Evolutionary conservation across 2,797 vertebrate species (phyloP), one percentile per base, ranked within the genome.

Genomic region (Ptychadena robeensis): DNA sequence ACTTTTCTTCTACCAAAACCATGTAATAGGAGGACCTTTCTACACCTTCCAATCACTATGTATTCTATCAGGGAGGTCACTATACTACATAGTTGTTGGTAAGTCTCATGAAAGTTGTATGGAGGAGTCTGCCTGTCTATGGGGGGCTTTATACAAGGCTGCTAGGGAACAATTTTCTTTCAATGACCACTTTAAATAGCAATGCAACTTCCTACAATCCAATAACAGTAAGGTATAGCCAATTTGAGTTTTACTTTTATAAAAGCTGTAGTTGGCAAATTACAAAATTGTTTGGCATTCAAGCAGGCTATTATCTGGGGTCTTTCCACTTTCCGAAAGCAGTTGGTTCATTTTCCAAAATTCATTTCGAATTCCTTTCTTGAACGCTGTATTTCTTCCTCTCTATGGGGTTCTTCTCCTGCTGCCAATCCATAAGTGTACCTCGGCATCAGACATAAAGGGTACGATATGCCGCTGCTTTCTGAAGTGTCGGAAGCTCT

Each of bases 401-500:
- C 80, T 27, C 71, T 74, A 25, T 63, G 53, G 38, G 64, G 31
- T 27, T 22, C 40, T 72, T 57, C 15, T 59, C 64, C 61, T 74
- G 44, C 71, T 68, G 71, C 31, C 71, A 18, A 25, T 68, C 72
- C 53, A 70, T 75, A 61, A 82, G 31, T 32, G 32, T 63, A 69
- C 57, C 27, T 68, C 31, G 31, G 28, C 37, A 65, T 73, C n/a
- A 66, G 38, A 61, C 25, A 63, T 27, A 76, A 69, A 76, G 48
- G 48, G 59, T 74, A 82, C 32, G 28, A 44, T 76, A 69, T 28
- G 22, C 64, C 10, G 61, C 73, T 61, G 73, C 30, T 64, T 59
- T 34, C 32, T 44, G 34, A 38, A 75, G 31, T 67, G 31, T 35
- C 27, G 15, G 72, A 40, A 69, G 75, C 80, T 44, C 80, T 74